Evolutionary conservation across 53 echinoderm and acorn worm species (phyloP), one percentile per base, ranked within the genome.

Genomic region (Paelopatides confundens): DNA sequence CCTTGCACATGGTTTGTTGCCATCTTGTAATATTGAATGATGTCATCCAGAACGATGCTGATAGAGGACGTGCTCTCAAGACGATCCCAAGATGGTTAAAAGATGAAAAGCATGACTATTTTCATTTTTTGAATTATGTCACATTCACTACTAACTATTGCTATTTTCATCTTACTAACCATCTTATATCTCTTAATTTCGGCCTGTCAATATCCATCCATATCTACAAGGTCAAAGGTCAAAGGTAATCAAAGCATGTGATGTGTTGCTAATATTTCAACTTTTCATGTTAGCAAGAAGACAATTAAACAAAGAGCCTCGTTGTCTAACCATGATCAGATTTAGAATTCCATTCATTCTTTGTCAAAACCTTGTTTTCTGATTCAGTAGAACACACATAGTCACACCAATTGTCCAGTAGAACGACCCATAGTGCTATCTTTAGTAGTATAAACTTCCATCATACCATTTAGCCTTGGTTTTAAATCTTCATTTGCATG

Each of bases 311-410:
- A 52, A 33, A 51, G n/a, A 79, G 52, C 28, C 51, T 79, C 46
- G 10, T 46, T 79, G 79, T 31, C 54, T 79, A 53, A 51, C 43
- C 48, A 14, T 52, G 52, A 48, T 50, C 50, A 52, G 49, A 67
- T 32, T 35, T 27, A 39, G 37, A 46, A 46, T 29, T 74, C 52
- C 30, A 47, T 53, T 79, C 53, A 31, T 79, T 79, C 48, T 79
- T 23, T 79, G 13, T 79, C 49, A 32, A 35, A 31, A 31, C 24
- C 79, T 79, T 32, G 52, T 31, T 46, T 21, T 79, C 79, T 35
- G 79, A 79, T 28, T 79, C 51, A 52, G 32, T 53, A n/a, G 53
- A 79, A 79, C 79, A 79, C 79, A 79, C 79, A 52, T 52, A 76
- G 21, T 79, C 26, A 18, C 79, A 79, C 79, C 49, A 50, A 30